Percentiles rank a stretch among this genome's conserved stretches.
phyloP scores from a whole-genome alignment of 2,888 invertebrate species.

The Nomada fucata region DNA sequence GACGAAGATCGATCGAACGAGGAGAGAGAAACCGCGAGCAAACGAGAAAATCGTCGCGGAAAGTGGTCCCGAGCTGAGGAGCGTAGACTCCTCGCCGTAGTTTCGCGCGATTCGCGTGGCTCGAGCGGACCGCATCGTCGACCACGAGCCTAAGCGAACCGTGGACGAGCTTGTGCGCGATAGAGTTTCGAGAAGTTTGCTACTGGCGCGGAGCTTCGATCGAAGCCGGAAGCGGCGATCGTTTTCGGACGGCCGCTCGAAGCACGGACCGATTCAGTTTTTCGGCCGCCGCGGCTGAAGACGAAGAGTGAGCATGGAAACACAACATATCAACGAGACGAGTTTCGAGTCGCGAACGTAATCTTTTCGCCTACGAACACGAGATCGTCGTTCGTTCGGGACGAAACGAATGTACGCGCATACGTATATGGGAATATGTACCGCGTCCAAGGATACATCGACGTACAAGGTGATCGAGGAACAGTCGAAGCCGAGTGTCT shows the following conservation, averaged over 20 bases:
- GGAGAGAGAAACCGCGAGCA: constrained; percentile 13
- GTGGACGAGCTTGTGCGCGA: constrained; percentile 25
- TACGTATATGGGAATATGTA: constrained; percentile 1
- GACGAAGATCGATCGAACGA: constrained; percentile 85
- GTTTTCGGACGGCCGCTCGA: not conserved
- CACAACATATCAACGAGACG: constrained; percentile 43
- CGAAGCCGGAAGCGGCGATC: not conserved
- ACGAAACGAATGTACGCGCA: not conserved
- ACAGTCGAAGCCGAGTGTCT: constrained; percentile 9
- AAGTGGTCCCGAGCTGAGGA: not conserved
- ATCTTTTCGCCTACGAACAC: not conserved
- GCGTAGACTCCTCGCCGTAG: constrained; percentile 13
- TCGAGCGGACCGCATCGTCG: not conserved
- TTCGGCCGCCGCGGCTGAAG: not conserved
- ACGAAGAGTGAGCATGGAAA: constrained; percentile 3
- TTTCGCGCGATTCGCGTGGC: constrained; percentile 17
- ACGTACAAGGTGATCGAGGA: not conserved
- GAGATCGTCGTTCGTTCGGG: not conserved
- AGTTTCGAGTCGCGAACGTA: not conserved
- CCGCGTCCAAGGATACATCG: constrained; percentile 16
- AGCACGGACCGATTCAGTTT: not conserved
- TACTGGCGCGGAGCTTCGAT: not conserved
- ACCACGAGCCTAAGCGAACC: not conserved
- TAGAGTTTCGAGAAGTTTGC: constrained; percentile 13
- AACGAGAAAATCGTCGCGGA: not conserved